Evolutionary conservation across 2,797 vertebrate genomes (phyloP), one percentile per base, ranked within the genome.

Genomic region (Silurus lanzhouensis): DNA sequence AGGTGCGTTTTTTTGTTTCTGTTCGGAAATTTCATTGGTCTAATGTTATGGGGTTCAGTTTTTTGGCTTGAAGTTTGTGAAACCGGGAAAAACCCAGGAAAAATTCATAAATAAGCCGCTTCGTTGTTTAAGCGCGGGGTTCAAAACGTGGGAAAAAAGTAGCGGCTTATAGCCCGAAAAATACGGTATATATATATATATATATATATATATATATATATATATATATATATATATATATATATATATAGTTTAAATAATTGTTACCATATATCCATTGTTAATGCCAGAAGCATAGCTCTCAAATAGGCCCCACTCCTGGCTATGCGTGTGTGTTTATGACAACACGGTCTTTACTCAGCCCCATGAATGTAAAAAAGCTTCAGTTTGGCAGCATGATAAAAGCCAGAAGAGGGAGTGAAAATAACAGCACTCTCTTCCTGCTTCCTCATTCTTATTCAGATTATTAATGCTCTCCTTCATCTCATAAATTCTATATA

Each of bases 381-480:
- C 55, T 61, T 6, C 38, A 31, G 44, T 72, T 60, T 64, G 58
- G 38, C 58, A 64, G 60, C 12, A 0, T 85, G 70, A 85, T 66
- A 19, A 85, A 85, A 81, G 44, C 67, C 77, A 85, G 84, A 74
- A 9, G 67, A 71, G 46, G 19, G 58, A 81, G 70, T 75, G 55
- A 81, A 78, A 72, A 72, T 81, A 70, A 88, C 72, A 81, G 83
- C 86, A 88, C 78, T 80, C 57, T 80, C 63, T 70, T 88, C 22
- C 86, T 70, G 72, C 87, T 89, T 81, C 84, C 84, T 89, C 70
- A 75, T 83, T 80, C 58, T 58, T 71, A 71, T 76, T 81, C 78
- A 48, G 12, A 68, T 63, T 76, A 82, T 70, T 84, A 74, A 84
- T 67, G 44, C 25, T 82, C 63, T 75, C 14, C 70, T 72, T 80